These are phyloP conservation scores for Bubo blakistoni DNA, from an alignment of 2,113 vertebrate genomes.

Conservation along the genomic window DNA sequence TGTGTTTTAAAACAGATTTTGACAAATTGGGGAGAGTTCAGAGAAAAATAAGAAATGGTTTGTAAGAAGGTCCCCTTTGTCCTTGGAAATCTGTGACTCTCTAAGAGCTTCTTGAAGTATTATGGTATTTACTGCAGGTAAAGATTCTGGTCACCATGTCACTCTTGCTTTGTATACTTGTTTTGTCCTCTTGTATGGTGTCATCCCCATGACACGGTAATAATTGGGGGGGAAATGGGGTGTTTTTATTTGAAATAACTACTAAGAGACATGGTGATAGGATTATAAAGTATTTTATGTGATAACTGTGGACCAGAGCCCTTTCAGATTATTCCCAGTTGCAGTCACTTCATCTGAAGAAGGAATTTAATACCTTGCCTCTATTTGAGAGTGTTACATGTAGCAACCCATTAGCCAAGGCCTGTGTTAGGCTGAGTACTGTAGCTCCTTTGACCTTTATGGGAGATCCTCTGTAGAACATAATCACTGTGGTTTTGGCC, in stretches of 20 bases:
- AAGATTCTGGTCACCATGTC: not conserved
- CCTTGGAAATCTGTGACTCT: not conserved
- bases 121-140: not conserved
- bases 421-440: not conserved
- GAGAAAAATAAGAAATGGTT: not conserved
- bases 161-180: not conserved
- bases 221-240: not conserved
- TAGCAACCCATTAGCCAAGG: not conserved
- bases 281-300: not conserved
- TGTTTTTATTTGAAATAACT: not conserved
- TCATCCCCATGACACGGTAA: not conserved
- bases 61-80: not conserved
- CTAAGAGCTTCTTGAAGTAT: not conserved
- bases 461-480: not conserved
- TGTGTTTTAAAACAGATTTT: constrained; percentile 1
- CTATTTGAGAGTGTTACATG: not conserved
- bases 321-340: not conserved
- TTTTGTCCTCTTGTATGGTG: not conserved
- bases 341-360: not conserved
- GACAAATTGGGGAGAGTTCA: not conserved
- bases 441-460: not conserved
- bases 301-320: not conserved
- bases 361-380: not conserved
- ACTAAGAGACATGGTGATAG: not conserved
- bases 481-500: not conserved